Conservation (phyloP, 2,797 vertebrate species). For the Gallinago solitaria region DNA sequence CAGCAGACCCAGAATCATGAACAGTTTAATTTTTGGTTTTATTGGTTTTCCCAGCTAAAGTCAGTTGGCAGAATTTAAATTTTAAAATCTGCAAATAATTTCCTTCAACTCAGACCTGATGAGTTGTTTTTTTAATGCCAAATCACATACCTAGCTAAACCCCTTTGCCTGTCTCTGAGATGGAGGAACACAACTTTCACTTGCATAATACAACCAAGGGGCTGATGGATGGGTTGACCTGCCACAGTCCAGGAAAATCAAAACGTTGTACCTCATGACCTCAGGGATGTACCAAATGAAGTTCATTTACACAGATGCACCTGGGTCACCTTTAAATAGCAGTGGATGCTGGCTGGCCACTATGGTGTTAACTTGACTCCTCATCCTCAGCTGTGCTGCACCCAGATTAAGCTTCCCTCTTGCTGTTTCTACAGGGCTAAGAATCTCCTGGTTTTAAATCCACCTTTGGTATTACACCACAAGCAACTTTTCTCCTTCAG, state of each 20-base stretch:
- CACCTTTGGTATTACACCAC: not conserved
- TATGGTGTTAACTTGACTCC: not conserved
- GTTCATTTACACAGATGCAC: not conserved
- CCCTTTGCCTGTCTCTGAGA: not conserved
- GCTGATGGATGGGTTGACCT: not conserved
- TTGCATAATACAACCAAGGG: not conserved
- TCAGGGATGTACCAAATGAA: not conserved
- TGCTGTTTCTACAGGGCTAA: not conserved
- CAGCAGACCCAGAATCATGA: not conserved
- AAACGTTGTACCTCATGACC: not conserved
- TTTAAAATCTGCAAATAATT: not conserved
- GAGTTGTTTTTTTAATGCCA: not conserved
- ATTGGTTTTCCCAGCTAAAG: not conserved
- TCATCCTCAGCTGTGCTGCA: not conserved
- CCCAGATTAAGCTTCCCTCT: not conserved
- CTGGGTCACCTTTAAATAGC: not conserved
- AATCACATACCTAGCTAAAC: not conserved
- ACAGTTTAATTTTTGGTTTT: not conserved
- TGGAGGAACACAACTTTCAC: not conserved
- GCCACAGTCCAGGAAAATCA: not conserved
- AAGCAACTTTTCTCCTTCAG: not conserved
- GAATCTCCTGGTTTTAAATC: not conserved
- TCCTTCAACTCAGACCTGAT: not conserved
- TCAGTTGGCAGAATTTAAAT: not conserved
- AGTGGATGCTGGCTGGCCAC: not conserved